phyloP scores from a whole-genome alignment of 2,888 invertebrate genomes.

The Chaitophorus viminalis region DNA sequence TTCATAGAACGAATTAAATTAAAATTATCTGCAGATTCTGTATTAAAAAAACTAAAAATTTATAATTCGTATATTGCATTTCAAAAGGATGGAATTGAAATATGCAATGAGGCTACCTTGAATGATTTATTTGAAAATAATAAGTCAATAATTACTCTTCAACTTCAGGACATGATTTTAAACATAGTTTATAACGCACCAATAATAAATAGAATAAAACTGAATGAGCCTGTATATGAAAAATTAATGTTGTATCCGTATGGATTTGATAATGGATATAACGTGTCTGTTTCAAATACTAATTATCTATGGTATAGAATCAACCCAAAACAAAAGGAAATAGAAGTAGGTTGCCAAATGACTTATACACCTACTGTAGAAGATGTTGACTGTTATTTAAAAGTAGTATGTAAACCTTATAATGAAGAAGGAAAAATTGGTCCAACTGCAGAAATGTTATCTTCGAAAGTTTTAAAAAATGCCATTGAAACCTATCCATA shows the following conservation, averaged over 20 bases:
- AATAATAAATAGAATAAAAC: slow-evolving; percentile 16
- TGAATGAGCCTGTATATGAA: slow-evolving; percentile 1
- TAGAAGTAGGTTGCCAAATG: slow-evolving; percentile 70
- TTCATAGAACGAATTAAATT: neutral
- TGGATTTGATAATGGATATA: slow-evolving; percentile 16
- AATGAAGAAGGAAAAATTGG: slow-evolving; percentile 68
- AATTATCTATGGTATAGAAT: slow-evolving; percentile 44
- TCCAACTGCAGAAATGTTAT: slow-evolving; percentile 73
- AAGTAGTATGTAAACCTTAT: slow-evolving; percentile 70
- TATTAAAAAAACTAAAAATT: neutral
- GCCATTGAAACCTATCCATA: slow-evolving; percentile 85
- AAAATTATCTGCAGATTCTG: neutral
- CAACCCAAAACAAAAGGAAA: neutral
- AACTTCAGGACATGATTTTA: neutral
- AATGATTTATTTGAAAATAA: slow-evolving; percentile 25
- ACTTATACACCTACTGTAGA: slow-evolving; percentile 72
- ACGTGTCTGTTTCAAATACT: neutral
- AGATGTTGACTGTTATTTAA: slow-evolving; percentile 77
- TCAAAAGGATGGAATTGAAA: neutral
- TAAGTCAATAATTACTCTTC: neutral
- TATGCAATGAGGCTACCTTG: neutral
- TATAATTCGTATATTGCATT: neutral
- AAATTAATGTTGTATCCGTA: slow-evolving; percentile 46
- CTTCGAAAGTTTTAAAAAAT: slow-evolving; percentile 74
- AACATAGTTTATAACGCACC: slow-evolving; percentile 15